Evolutionary conservation across 2,888 invertebrate species (phyloP), one percentile per base, ranked within the genome.

Genomic region (Drosophila pegasa): DNA sequence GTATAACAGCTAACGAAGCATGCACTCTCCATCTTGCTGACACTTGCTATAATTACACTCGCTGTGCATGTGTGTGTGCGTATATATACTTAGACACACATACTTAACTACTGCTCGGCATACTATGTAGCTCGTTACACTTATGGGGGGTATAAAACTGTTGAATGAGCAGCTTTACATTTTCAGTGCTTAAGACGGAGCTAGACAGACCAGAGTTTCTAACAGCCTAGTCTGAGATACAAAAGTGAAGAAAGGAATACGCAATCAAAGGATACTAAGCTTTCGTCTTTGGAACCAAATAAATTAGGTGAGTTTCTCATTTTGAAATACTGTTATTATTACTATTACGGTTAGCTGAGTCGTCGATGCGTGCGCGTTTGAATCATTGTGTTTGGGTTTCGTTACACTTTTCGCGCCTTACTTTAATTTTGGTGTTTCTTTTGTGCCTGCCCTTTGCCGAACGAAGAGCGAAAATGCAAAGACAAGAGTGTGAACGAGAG

Each of bases 171-270:
- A 45, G 70, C 71, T 64, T 71, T 82, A 55, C 66, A 75, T 79
- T 89, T 87, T 77, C 82, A 85, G 85, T 85, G 70, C 65, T 37
- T 35, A 67, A 55, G 61, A 65, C 54, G 55, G 56, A 64, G 67
- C 35, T 65, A 69, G 74, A 84, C 56, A 69, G 74, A 84, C 56
- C 64, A 51, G 45, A 69, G 31, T 33, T 12, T n/a, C n/a, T n/a
- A n/a, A 29, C 52, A 43, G 31, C 38, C 16, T 18, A 43, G 25
- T 16, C 22, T 22, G 27, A 20, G 33, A 22, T 33, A 52, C n/a
- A 12, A 16, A 37, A 20, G 2, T 18, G 2, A 31, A 63, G n/a
- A 29, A 27, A 50, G 41, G 22, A 20, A 51, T 54, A 16, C 12
- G 12, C 6, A 45, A 7, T 52, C 16, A 10, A 67, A 68, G 60